Evolutionary conservation across 1,140 invertebrate species (phyloP).

Genomic region (Capitella teleta): DNA sequence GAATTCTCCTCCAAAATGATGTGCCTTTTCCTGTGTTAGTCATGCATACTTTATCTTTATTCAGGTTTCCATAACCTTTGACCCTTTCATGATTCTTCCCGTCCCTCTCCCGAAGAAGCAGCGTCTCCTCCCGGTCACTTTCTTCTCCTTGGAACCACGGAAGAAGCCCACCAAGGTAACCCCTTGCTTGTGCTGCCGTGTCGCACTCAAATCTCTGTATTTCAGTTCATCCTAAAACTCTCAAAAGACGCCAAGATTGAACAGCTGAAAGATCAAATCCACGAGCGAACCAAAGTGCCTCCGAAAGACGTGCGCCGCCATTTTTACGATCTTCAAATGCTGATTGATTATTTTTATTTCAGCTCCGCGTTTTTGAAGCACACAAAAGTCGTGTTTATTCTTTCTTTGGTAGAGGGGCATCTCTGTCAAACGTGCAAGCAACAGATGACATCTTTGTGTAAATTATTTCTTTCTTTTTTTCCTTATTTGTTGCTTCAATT

Average conservation of each 20-base stretch:
- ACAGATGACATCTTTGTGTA: slow-evolving; percentile 36
- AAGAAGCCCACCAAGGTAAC: slow-evolving; percentile 34
- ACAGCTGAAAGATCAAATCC: slow-evolving; percentile 33
- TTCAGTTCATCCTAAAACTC: slow-evolving; percentile 27
- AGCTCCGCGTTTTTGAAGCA: slow-evolving; percentile 39
- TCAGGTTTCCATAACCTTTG: slow-evolving; percentile 46
- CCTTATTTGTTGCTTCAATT: not conserved
- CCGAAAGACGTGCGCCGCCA: slow-evolving; percentile 23
- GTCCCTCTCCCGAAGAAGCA: slow-evolving; percentile 42
- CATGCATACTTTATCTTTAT: slow-evolving; percentile 19
- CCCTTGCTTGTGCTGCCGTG: not conserved
- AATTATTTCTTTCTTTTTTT: slow-evolving; percentile 13
- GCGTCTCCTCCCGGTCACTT: slow-evolving; percentile 29
- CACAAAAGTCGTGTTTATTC: slow-evolving; percentile 33
- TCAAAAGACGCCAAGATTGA: slow-evolving; percentile 35
- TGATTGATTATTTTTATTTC: slow-evolving; percentile 12
- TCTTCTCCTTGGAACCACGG: slow-evolving; percentile 37
- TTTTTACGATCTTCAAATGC: not conserved
- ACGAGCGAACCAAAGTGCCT: slow-evolving; percentile 28
- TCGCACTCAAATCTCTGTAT: not conserved
- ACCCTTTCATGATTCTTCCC: slow-evolving; percentile 44
- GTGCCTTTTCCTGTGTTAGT: slow-evolving; percentile 45
- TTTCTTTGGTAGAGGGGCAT: slow-evolving; percentile 19
- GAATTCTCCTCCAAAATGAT: slow-evolving; percentile 46
- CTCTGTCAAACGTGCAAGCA: slow-evolving; percentile 19